These are phyloP conservation scores for Ceratosolen solmsi DNA, from an alignment of 1,140 invertebrate genomes.

Conservation along the genomic window DNA sequence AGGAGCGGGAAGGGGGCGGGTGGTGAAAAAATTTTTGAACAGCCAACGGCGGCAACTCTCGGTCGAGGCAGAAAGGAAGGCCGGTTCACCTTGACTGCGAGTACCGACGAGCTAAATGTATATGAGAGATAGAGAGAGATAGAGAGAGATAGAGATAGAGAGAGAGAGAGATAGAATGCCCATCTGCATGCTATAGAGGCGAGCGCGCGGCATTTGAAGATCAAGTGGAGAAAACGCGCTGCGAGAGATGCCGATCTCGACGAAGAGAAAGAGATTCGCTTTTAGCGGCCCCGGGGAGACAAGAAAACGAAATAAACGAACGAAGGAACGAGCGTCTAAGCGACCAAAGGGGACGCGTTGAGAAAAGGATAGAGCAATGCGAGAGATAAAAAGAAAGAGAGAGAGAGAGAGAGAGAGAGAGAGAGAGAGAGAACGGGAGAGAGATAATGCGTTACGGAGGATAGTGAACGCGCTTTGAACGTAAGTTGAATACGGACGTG, in stretches of 20 bases:
- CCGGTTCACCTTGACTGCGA: slow-evolving; percentile 72
- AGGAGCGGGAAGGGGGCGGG: slow-evolving; percentile 10
- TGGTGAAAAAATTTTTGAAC: slow-evolving; percentile 35
- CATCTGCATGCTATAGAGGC: slow-evolving; percentile 53
- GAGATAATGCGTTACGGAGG: slow-evolving; percentile 14
- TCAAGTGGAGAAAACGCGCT: slow-evolving; percentile 45
- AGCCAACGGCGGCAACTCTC: slow-evolving; percentile 21
- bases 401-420: slow-evolving; percentile 16
- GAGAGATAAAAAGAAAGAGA: slow-evolving; percentile 9
- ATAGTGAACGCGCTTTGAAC: slow-evolving; percentile 34
- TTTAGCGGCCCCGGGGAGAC: slow-evolving; percentile 9
- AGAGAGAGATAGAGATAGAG: slow-evolving; percentile 7
- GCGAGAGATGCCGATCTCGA: slow-evolving; percentile 41
- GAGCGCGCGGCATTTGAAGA: slow-evolving; percentile 53
- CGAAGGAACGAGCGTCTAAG: slow-evolving; percentile 13
- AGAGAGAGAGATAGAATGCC: slow-evolving; percentile 26
- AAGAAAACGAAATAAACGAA: slow-evolving; percentile 20
- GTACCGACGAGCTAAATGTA: slow-evolving; percentile 55
- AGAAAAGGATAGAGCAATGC: not conserved
- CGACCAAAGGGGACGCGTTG: slow-evolving; percentile 8
- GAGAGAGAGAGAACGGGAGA: slow-evolving; percentile 17
- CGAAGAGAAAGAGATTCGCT: slow-evolving; percentile 42
- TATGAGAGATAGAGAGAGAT: slow-evolving; percentile 39
- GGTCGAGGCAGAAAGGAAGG: slow-evolving; percentile 56
- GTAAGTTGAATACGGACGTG: slow-evolving; percentile 34